These are phyloP conservation scores for Pasiphila rectangulata DNA, from an alignment of 2,888 invertebrate genomes.

Conservation along the genomic window DNA sequence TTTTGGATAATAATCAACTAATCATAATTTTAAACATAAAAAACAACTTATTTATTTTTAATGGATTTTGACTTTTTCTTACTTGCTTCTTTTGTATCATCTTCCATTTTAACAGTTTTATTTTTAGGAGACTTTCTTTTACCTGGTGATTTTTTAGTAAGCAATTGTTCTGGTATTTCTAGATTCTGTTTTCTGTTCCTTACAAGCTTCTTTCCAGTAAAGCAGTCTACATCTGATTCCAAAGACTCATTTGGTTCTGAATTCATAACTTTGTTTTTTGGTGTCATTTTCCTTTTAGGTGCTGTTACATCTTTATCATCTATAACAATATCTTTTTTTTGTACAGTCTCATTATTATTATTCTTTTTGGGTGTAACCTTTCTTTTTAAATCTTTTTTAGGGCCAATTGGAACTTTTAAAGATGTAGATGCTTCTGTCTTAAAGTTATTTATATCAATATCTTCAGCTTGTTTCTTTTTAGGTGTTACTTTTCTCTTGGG, in stretches of 20 bases:
- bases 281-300: conserved; percentile 24
- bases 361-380: conserved; percentile 14
- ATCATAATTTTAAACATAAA: too few species aligned
- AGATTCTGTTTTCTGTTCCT: conserved; percentile 21
- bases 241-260: conserved; percentile 3
- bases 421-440: background rate
- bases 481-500: conserved; percentile 8
- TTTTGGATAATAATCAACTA: too few species aligned
- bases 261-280: conserved; percentile 25
- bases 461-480: conserved; percentile 4
- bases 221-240: conserved; percentile 30
- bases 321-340: background rate
- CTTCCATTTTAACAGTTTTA: conserved; percentile 22
- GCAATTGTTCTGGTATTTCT: conserved; percentile 5
- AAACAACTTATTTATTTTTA: background rate
- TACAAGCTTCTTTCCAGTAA: conserved; percentile 19
- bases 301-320: conserved; percentile 3
- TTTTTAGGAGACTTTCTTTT: conserved; percentile 41
- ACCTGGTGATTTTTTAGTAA: conserved; percentile 33
- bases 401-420: conserved; percentile 4
- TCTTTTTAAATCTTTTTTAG: conserved; percentile 6
- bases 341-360: background rate
- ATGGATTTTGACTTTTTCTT: conserved; percentile 21
- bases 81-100: conserved; percentile 18
- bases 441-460: conserved; percentile 4